Conservation (phyloP, 2,888 invertebrate species). For the Teinopalpus imperialis region DNA sequence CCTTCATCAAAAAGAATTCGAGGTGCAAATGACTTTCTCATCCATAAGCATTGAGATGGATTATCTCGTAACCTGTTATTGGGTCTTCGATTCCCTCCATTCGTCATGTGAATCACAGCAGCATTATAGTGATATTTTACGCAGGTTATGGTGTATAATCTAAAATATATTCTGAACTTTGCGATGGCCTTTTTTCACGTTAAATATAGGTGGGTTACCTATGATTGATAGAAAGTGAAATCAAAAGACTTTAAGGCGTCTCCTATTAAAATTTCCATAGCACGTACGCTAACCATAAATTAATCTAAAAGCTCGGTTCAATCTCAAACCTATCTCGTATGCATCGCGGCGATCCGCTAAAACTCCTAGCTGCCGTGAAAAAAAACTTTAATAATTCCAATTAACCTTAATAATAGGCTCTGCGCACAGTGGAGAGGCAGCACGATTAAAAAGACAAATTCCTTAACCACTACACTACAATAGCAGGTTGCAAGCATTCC, state of each 20-base stretch:
- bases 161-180: no score
- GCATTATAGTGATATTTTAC: no score
- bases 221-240: conserved; percentile 17
- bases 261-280: conserved; percentile 68
- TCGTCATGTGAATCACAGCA: no score
- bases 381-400: conserved; percentile 79
- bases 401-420: conserved; percentile 80
- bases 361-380: conserved; percentile 67
- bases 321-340: conserved; percentile 56
- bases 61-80: no score
- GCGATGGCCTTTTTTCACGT: no score
- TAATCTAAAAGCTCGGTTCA: conserved; percentile 66
- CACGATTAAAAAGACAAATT: conserved; percentile 81
- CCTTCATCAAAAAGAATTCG: no score
- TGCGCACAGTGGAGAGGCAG: conserved; percentile 60
- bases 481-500: conserved; percentile 74
- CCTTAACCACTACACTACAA: conserved; percentile 74
- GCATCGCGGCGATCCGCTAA: conserved; percentile 68
- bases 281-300: conserved; percentile 62
- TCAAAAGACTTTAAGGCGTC: conserved; percentile 31
- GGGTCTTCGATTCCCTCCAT: no score
- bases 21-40: no score
- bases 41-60: no score
- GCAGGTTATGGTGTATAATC: no score
- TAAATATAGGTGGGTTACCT: no score